A percentile compares a stretch with the other conserved stretches of the same genome.
Evolutionary conservation across 2,888 invertebrate genomes (phyloP).

Genomic region (Geotrupes spiniger): DNA sequence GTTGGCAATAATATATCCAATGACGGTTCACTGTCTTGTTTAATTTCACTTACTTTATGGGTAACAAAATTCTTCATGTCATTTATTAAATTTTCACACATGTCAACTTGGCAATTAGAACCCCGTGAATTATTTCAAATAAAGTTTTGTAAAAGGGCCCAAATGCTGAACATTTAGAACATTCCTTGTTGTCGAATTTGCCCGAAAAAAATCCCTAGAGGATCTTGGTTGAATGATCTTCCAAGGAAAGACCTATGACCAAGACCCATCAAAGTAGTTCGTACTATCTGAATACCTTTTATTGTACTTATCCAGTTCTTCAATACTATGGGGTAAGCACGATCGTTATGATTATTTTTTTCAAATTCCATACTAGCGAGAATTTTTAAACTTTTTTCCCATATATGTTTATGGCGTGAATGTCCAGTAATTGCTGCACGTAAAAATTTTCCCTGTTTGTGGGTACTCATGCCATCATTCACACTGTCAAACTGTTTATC

Average conservation of each 20-base stretch:
- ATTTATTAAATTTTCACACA: too few species aligned
- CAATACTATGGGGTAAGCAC: background rate
- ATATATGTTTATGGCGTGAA: background rate
- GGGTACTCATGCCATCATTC: background rate
- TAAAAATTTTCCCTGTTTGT: background rate
- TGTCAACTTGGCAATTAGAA: too few species aligned
- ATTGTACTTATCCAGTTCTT: too few species aligned
- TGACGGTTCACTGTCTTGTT: too few species aligned
- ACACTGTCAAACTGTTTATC: background rate
- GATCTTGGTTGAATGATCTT: background rate
- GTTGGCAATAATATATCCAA: too few species aligned
- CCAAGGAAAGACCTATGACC: background rate
- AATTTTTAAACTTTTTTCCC: background rate
- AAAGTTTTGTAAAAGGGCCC: conserved; percentile 27
- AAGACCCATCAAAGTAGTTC: background rate
- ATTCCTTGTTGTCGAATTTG: conserved; percentile 3
- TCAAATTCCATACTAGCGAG: background rate
- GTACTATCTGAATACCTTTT: too few species aligned
- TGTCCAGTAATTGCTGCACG: background rate
- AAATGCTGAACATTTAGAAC: conserved; percentile 15
- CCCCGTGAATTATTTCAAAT: too few species aligned
- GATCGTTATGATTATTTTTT: background rate
- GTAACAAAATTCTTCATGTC: too few species aligned
- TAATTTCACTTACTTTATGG: too few species aligned
- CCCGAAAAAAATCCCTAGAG: too few species aligned